Evolutionary conservation across 2,113 vertebrate species (phyloP).

Genomic region (Kryptolebias marmoratus): DNA sequence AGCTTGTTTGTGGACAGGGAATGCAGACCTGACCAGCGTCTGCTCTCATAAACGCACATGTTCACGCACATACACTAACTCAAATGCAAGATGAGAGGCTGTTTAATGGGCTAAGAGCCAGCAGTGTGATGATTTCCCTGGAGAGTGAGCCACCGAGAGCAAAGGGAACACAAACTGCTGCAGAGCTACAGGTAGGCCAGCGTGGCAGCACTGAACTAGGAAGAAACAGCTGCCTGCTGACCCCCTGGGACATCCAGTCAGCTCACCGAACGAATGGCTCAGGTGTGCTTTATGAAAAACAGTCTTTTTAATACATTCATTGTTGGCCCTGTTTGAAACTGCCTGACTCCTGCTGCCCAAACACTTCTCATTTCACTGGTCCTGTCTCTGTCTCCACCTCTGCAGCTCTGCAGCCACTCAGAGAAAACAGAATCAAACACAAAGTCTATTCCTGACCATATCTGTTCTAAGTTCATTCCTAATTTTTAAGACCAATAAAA

Average conservation of each 20-base stretch:
- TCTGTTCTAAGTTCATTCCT: not conserved
- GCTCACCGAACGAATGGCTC: conserved; percentile 57
- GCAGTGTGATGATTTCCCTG: conserved; percentile 68
- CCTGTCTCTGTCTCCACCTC: not conserved
- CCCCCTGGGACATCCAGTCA: conserved; percentile 61
- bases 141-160: conserved; percentile 58
- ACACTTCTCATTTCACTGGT: conserved; percentile 35
- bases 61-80: conserved; percentile 14
- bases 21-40: conserved; percentile 30
- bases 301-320: conserved; percentile 52
- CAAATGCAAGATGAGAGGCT: conserved; percentile 25
- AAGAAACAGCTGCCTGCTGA: conserved; percentile 74
- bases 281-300: conserved; percentile 69
- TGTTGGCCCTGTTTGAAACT: conserved; percentile 39
- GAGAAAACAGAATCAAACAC: conserved; percentile 16
- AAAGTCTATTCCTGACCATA: not conserved
- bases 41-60: conserved; percentile 19
- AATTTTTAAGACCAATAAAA: too few species aligned
- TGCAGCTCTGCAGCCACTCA: not conserved
- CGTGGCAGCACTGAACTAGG: conserved; percentile 54
- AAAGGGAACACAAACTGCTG: conserved; percentile 55
- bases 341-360: conserved; percentile 46
- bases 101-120: conserved; percentile 59
- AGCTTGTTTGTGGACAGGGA: conserved; percentile 56
- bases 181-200: conserved; percentile 74